Evolutionary conservation across 92 coral and sea anemone species (phyloP).

Genomic region (Phymanthus crucifer): DNA sequence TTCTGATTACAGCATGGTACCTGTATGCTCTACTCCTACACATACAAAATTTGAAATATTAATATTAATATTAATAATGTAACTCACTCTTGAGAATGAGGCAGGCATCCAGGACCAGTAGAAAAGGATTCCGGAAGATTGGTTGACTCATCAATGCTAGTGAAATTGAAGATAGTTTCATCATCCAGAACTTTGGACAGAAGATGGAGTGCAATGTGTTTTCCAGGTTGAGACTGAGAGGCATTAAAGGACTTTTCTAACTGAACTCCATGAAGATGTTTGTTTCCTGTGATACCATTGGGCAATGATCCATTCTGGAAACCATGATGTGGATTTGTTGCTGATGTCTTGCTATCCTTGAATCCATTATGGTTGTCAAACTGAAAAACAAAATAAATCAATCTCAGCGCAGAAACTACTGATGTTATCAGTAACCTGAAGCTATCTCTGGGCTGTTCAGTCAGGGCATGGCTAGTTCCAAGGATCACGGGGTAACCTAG

Average conservation of each 20-base stretch:
- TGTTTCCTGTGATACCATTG: slow-evolving; percentile 17
- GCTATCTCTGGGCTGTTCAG: too few species aligned
- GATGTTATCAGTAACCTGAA: too few species aligned
- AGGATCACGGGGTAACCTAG: not conserved
- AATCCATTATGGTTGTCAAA: slow-evolving; percentile 3
- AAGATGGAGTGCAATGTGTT: slow-evolving; percentile 94
- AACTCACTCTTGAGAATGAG: slow-evolving; percentile 39
- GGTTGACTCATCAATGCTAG: slow-evolving; percentile 80
- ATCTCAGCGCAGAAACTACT: not conserved
- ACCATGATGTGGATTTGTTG: slow-evolving; percentile 9
- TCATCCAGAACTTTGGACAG: slow-evolving; percentile 96
- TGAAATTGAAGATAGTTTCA: slow-evolving; percentile 83
- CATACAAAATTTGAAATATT: not conserved
- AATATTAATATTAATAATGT: not conserved
- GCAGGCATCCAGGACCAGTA: slow-evolving; percentile 52
- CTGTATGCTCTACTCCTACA: not conserved
- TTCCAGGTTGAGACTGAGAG: slow-evolving; percentile 73
- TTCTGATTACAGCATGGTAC: too few species aligned
- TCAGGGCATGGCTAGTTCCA: not conserved
- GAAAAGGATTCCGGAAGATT: slow-evolving; percentile 63
- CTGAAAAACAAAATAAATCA: not conserved
- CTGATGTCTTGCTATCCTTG: slow-evolving; percentile 7
- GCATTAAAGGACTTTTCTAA: slow-evolving; percentile 58
- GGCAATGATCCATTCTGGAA: slow-evolving; percentile 37
- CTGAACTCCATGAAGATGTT: slow-evolving; percentile 29